Evolutionary conservation across 2,888 invertebrate species (phyloP).

Genomic region (Anorthoa munda): DNA sequence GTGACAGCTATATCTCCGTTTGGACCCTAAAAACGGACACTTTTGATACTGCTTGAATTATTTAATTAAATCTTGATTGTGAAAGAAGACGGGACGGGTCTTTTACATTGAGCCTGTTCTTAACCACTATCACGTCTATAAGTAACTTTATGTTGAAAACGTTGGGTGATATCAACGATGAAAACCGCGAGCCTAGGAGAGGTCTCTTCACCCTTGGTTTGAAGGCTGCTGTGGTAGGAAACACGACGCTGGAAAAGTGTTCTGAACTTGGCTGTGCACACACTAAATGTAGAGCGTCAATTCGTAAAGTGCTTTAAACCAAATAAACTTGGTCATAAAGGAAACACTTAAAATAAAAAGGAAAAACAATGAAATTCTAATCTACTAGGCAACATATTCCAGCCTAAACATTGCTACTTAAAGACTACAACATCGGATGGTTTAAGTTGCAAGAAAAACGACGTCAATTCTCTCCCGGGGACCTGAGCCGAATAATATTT

Average conservation of each 20-base stretch:
- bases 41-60: neutral
- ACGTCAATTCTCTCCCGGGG: conserved; percentile 31
- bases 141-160: too few species aligned
- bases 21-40: too few species aligned
- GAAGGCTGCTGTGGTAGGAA: neutral
- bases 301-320: neutral
- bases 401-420: conserved; percentile 21
- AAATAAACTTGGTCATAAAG: neutral
- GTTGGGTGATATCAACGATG: neutral
- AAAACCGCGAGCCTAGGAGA: neutral
- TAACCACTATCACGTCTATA: neutral
- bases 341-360: neutral
- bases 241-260: neutral
- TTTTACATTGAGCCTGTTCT: neutral
- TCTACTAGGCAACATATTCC: conserved; percentile 29
- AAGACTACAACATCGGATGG: conserved; percentile 12
- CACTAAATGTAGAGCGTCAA: neutral
- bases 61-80: neutral
- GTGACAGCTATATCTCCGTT: too few species aligned
- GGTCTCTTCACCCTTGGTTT: neutral
- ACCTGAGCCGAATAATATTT: conserved; percentile 56
- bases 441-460: conserved; percentile 50
- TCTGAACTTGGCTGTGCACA: neutral
- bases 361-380: conserved; percentile 1
- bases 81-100: neutral